A percentile compares a stretch with the other conserved stretches of the same genome.
Conservation (phyloP, 2,888 invertebrate genomes). For the Esperia sulphurella region DNA sequence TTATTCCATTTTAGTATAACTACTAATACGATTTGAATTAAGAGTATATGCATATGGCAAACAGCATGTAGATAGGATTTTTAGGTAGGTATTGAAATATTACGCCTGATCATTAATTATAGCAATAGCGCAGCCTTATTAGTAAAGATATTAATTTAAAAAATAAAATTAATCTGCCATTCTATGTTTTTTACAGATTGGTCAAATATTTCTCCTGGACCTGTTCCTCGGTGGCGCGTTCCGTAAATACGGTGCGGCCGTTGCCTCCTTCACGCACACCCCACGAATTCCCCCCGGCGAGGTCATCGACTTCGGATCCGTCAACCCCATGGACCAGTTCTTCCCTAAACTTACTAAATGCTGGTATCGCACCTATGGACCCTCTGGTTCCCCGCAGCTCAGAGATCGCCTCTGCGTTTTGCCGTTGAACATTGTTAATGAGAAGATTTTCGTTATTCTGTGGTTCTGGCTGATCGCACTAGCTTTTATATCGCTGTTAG, state of each 20-base stretch:
- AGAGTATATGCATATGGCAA: no score
- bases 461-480: slow-evolving; percentile 88
- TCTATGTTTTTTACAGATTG: slow-evolving; percentile 65
- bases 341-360: slow-evolving; percentile 86
- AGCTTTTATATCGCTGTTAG: slow-evolving; percentile 78
- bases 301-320: slow-evolving; percentile 49
- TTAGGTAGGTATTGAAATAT: no score
- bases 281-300: slow-evolving; percentile 43
- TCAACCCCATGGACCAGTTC: slow-evolving; percentile 83
- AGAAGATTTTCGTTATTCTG: slow-evolving; percentile 86
- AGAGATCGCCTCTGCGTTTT: slow-evolving; percentile 85
- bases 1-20: no score
- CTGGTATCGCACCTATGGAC: slow-evolving; percentile 78
- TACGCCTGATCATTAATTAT: no score
- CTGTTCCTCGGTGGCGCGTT: slow-evolving; percentile 82
- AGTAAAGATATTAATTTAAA: no score
- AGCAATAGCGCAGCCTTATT: no score
- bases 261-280: slow-evolving; percentile 64
- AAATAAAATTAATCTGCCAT: no score
- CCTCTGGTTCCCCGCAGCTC: slow-evolving; percentile 76
- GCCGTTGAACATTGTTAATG: slow-evolving; percentile 88
- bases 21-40: no score
- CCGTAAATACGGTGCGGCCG: slow-evolving; percentile 78
- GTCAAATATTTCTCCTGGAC: slow-evolving; percentile 84
- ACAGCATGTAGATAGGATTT: no score